Conservation (phyloP, 2,888 invertebrate genomes). For the Parascotia fuliginaria region DNA sequence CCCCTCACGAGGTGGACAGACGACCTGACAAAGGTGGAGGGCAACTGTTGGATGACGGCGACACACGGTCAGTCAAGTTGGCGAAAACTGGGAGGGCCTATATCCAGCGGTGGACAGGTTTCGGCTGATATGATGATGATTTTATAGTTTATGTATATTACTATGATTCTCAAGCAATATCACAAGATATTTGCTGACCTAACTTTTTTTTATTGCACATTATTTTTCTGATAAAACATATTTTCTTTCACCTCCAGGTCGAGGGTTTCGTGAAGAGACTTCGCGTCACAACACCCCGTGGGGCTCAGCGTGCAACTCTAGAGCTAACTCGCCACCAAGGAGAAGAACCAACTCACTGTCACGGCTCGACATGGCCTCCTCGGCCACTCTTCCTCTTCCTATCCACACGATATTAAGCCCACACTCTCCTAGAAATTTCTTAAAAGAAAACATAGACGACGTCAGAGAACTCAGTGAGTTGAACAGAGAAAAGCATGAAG, state of each 20-base stretch:
- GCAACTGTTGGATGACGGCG: no score
- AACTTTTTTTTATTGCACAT: no score
- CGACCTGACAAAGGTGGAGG: no score
- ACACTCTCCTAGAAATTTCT: constrained; percentile 76
- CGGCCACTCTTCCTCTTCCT: constrained; percentile 65
- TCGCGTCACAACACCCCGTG: constrained; percentile 85
- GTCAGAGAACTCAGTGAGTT: constrained; percentile 78
- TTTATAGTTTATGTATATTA: no score
- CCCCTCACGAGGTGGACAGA: no score
- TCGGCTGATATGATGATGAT: no score
- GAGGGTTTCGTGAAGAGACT: constrained; percentile 82
- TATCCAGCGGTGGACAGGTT: no score
- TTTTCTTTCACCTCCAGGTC: constrained; percentile 59
- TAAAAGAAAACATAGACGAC: constrained; percentile 81
- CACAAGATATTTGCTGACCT: no score
- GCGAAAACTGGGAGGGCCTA: no score
- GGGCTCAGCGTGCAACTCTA: constrained; percentile 74
- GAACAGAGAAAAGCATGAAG: constrained; percentile 80
- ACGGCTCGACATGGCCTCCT: constrained; percentile 75
- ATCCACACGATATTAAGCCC: constrained; percentile 59
- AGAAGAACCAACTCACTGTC: constrained; percentile 75
- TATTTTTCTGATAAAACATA: no score
- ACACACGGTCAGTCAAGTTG: no score
- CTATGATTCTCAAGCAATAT: no score
- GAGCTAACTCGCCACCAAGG: constrained; percentile 73